Percentiles rank a stretch among this genome's conserved stretches.
phyloP scores from a whole-genome alignment of 1,140 invertebrate species.

The Heterodera carotae region DNA sequence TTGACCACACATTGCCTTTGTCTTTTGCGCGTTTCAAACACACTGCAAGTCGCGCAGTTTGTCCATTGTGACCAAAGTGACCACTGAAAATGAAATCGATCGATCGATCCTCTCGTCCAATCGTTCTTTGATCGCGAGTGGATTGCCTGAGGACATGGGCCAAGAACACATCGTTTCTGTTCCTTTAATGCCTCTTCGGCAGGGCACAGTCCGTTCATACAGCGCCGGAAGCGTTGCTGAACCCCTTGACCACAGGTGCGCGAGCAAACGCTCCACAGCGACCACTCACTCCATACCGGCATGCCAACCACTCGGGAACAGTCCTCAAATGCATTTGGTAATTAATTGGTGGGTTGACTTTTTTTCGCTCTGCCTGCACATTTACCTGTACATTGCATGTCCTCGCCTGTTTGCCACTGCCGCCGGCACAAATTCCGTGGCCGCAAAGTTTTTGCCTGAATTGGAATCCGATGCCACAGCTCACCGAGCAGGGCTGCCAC shows the following conservation, averaged over 20 bases:
- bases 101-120: too few relatives aligned
- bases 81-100: slow-evolving; percentile 39
- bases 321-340: slow-evolving; percentile 32
- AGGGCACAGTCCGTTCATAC: slow-evolving; percentile 43
- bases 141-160: slow-evolving; percentile 48
- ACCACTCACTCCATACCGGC: slow-evolving; percentile 50
- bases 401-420: slow-evolving; percentile 59
- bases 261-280: slow-evolving; percentile 47
- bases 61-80: slow-evolving; percentile 51
- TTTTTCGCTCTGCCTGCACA: too few relatives aligned
- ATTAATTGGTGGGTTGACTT: background rate
- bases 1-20: slow-evolving; percentile 45
- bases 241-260: slow-evolving; percentile 37
- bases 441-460: slow-evolving; percentile 56
- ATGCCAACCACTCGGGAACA: slow-evolving; percentile 31
- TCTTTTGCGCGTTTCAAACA: slow-evolving; percentile 47
- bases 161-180: slow-evolving; percentile 54
- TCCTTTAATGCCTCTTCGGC: slow-evolving; percentile 32
- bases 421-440: slow-evolving; percentile 43
- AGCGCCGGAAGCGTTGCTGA: slow-evolving; percentile 36
- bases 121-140: background rate
- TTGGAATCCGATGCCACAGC: slow-evolving; percentile 64
- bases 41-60: slow-evolving; percentile 49
- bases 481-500: slow-evolving; percentile 59
- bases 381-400: slow-evolving; percentile 62